Conservation (phyloP, 1,140 invertebrate species). For the Stegodyphus mimosarum region DNA sequence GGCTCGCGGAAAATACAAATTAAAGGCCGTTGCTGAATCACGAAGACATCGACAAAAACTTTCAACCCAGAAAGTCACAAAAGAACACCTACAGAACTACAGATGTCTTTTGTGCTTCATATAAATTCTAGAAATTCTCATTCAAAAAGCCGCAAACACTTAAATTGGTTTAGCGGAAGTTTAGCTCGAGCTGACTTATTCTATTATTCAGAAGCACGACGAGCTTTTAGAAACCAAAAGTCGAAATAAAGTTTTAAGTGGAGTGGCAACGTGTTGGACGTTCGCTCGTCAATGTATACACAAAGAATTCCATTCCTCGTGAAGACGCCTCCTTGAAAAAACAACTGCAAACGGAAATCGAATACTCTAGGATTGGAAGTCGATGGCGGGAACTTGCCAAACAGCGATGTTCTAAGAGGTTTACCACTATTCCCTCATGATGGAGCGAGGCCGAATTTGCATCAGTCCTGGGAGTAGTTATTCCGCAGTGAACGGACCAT, state of each 20-base stretch:
- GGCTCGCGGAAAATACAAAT: too few species aligned
- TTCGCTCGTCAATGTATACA: conserved; percentile 16
- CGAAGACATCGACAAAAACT: too few species aligned
- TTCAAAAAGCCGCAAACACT: conserved; percentile 28
- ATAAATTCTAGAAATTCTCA: conserved; percentile 25
- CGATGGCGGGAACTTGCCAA: conserved; percentile 13
- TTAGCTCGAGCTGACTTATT: conserved; percentile 33
- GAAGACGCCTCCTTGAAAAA: too few species aligned
- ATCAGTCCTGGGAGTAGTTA: conserved; percentile 13
- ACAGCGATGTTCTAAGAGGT: too few species aligned
- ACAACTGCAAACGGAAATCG: conserved; percentile 51
- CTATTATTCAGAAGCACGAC: conserved; percentile 22
- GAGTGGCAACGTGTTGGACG: conserved; percentile 7
- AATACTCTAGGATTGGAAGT: conserved; percentile 43
- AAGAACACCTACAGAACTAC: not conserved
- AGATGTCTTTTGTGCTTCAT: conserved; percentile 35
- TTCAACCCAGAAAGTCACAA: too few species aligned
- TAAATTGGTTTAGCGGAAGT: conserved; percentile 36
- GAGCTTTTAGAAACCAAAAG: conserved; percentile 19
- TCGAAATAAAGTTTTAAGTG: conserved; percentile 48
- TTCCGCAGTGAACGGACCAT: too few species aligned
- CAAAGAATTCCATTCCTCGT: not conserved
- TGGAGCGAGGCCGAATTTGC: conserved; percentile 46
- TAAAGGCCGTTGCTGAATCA: too few species aligned
- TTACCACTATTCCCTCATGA: too few species aligned